Conservation (phyloP, 1,140 invertebrate genomes). For the Euglossa dilemma region DNA sequence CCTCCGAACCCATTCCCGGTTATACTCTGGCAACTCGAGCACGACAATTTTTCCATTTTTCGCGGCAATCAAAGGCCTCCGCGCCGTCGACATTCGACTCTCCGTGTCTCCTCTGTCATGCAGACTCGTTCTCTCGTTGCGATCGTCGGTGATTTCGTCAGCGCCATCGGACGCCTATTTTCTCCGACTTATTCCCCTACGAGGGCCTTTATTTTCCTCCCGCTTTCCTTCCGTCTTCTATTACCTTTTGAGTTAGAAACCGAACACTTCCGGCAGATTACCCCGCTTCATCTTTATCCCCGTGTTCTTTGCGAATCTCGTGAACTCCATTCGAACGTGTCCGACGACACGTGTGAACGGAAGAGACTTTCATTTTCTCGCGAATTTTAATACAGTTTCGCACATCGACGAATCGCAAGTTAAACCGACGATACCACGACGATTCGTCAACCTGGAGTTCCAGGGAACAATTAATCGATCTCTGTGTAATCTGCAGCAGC, state of each 20-base stretch:
- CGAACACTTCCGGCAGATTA: conserved; percentile 37
- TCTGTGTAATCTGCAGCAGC: neutral
- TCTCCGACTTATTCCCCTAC: neutral
- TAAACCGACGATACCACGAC: no score
- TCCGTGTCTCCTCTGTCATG: conserved; percentile 32
- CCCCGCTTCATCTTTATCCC: conserved; percentile 22
- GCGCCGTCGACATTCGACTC: conserved; percentile 32
- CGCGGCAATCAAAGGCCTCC: conserved; percentile 48
- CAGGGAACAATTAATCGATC: neutral
- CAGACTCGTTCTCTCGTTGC: conserved; percentile 24
- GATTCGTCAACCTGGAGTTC: no score
- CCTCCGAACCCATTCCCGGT: conserved; percentile 43
- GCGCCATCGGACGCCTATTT: conserved; percentile 44
- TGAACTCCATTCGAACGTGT: no score
- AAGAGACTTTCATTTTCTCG: no score
- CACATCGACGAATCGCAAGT: no score
- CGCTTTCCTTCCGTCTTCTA: conserved; percentile 35
- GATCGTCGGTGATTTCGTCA: conserved; percentile 59
- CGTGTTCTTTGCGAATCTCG: neutral
- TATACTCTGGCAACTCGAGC: conserved; percentile 19
- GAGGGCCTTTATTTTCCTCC: conserved; percentile 41
- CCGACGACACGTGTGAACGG: no score
- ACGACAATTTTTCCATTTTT: conserved; percentile 65
- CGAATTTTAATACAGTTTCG: no score
- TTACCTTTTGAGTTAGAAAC: conserved; percentile 41